These are phyloP conservation scores for Bagarius yarrelli DNA, from an alignment of 2,113 vertebrate species.

Conservation along the genomic window DNA sequence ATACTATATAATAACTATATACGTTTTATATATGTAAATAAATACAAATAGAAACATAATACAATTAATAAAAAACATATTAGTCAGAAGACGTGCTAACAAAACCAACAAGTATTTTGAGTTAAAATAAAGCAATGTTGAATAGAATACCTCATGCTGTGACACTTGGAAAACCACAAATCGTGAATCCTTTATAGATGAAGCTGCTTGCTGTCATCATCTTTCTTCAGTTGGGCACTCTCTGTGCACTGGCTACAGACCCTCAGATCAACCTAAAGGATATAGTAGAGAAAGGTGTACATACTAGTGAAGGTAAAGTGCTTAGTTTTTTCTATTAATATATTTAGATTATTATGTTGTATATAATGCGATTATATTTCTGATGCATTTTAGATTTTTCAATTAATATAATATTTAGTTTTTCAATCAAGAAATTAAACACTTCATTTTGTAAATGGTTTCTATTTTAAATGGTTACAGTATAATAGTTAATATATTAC, in stretches of 20 bases:
- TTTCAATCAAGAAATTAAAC: background rate
- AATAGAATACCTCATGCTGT: background rate
- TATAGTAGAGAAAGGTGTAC: slow-evolving; percentile 32
- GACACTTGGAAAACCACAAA: background rate
- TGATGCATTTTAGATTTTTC: background rate
- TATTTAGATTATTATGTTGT: background rate
- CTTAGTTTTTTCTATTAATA: background rate
- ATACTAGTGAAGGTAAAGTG: slow-evolving; percentile 21
- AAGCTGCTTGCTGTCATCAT: slow-evolving; percentile 38
- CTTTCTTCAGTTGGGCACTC: slow-evolving; percentile 30
- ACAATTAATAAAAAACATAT: background rate
- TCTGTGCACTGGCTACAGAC: slow-evolving; percentile 12
- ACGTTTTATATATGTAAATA: no score
- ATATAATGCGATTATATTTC: background rate
- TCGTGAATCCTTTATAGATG: slow-evolving; percentile 43
- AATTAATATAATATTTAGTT: background rate
- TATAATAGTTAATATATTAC: background rate
- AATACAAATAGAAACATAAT: background rate
- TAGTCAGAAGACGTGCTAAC: background rate
- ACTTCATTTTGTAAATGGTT: background rate
- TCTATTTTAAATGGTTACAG: no score
- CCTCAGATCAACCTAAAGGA: slow-evolving; percentile 36
- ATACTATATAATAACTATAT: no score
- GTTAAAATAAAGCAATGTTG: background rate
- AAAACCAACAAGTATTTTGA: background rate